These are phyloP conservation scores for Poecilia latipinna DNA, from an alignment of 2,113 vertebrate species.

Conservation along the genomic window DNA sequence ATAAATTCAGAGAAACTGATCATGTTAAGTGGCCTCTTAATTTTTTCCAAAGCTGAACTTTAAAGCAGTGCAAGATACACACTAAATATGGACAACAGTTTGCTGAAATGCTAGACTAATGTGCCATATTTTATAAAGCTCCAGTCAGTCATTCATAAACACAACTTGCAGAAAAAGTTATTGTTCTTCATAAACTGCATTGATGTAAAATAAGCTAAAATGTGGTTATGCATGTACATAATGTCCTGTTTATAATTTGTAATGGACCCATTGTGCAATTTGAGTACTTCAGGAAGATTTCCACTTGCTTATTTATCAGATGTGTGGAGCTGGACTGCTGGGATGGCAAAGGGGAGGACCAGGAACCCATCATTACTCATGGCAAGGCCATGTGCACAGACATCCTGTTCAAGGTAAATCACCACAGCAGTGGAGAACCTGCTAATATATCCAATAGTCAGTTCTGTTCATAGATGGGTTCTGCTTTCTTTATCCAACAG, in stretches of 20 bases:
- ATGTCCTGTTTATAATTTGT: not conserved
- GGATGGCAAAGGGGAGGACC: constrained; percentile 99
- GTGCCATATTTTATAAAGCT: no score
- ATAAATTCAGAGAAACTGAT: no score
- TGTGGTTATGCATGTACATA: not conserved
- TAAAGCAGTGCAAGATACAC: no score
- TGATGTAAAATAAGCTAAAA: no score
- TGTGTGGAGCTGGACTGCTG: constrained; percentile 98
- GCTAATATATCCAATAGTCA: not conserved
- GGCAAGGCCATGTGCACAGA: constrained; percentile 99
- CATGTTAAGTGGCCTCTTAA: no score
- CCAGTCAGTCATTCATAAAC: no score
- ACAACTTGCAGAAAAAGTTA: no score
- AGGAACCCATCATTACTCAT: constrained; percentile 98
- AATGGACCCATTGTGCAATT: not conserved
- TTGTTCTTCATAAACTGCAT: no score
- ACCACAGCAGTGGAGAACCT: not conserved
- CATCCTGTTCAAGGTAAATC: constrained; percentile 94
- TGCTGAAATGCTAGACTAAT: no score
- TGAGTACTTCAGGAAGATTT: not conserved
- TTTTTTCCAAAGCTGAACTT: no score
- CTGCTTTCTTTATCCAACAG: not conserved
- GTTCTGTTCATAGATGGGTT: not conserved
- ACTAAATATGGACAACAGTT: no score
- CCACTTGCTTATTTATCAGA: constrained; percentile 67